Evolutionary conservation across 2,888 invertebrate genomes (phyloP).

Genomic region (Dasypogon diadema): DNA sequence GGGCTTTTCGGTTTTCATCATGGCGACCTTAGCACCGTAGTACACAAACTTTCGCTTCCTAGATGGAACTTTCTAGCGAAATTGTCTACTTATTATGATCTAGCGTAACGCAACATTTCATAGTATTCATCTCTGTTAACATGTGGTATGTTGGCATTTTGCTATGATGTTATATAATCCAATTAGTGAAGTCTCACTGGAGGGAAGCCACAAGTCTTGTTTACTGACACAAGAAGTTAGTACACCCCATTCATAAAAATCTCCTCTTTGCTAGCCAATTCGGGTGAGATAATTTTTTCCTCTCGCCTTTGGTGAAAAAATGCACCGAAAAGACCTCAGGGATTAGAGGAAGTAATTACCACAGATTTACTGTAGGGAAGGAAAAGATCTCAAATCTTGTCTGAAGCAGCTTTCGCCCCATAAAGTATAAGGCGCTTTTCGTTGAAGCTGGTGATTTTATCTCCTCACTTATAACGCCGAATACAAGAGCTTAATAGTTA

Average conservation of each 20-base stretch:
- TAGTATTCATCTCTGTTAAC: conserved; percentile 27
- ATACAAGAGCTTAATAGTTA: too few species aligned
- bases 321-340: too few species aligned
- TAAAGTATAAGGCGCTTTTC: too few species aligned
- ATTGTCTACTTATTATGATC: conserved; percentile 32
- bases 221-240: not conserved
- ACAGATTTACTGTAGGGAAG: too few species aligned
- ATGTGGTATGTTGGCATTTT: conserved; percentile 11
- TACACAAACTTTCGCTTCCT: conserved; percentile 12
- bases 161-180: conserved; percentile 30
- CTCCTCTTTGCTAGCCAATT: not conserved
- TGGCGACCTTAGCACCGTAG: not conserved
- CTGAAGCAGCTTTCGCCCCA: too few species aligned
- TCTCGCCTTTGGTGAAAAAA: too few species aligned
- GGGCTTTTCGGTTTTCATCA: conserved; percentile 49
- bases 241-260: conserved; percentile 5
- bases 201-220: not conserved
- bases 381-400: too few species aligned
- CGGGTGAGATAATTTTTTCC: not conserved
- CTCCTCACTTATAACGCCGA: too few species aligned
- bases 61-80: conserved; percentile 6
- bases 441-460: too few species aligned
- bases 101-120: conserved; percentile 21
- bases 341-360: too few species aligned
- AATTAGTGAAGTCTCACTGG: conserved; percentile 6